phyloP scores from a whole-genome alignment of 1,140 invertebrate species.

The Brachionus angularis region DNA sequence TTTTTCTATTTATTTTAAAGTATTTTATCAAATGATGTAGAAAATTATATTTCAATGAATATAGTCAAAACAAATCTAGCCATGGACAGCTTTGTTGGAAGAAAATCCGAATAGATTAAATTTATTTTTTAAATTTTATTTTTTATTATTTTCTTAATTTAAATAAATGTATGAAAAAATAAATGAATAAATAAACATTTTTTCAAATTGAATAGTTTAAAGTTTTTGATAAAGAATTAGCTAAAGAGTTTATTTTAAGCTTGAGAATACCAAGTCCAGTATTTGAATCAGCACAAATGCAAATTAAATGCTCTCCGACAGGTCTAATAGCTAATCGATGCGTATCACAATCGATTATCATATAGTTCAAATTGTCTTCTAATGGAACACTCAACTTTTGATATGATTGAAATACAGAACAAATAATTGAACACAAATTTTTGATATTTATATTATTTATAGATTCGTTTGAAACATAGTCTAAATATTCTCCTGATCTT shows the following conservation, averaged over 20 bases:
- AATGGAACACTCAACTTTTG: slow-evolving; percentile 18
- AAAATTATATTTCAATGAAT: slow-evolving; percentile 32
- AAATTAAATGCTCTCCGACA: slow-evolving; percentile 1
- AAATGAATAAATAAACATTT: background rate
- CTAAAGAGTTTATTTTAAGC: slow-evolving; percentile 22
- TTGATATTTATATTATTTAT: background rate
- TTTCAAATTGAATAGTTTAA: background rate
- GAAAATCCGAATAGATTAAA: background rate
- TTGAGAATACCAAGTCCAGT: slow-evolving; percentile 37
- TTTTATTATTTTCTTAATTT: background rate
- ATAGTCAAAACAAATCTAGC: slow-evolving; percentile 8
- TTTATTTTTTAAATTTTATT: background rate
- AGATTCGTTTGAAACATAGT: background rate
- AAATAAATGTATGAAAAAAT: too few relatives aligned
- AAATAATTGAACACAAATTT: slow-evolving; percentile 10
- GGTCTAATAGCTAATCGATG: slow-evolving; percentile 34
- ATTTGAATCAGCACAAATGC: slow-evolving; percentile 38
- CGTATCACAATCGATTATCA: slow-evolving; percentile 31
- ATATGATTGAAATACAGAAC: slow-evolving; percentile 37
- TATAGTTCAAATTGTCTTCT: slow-evolving; percentile 29
- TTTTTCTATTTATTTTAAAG: background rate
- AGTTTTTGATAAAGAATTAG: slow-evolving; percentile 5
- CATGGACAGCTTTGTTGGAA: slow-evolving; percentile 29
- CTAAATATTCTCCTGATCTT: slow-evolving; percentile 27
- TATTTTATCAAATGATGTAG: slow-evolving; percentile 22